Percentiles rank a stretch among this genome's conserved stretches.
Evolutionary conservation across 2,113 vertebrate species (phyloP).

Genomic region (Sphaerodactylus townsendi): DNA sequence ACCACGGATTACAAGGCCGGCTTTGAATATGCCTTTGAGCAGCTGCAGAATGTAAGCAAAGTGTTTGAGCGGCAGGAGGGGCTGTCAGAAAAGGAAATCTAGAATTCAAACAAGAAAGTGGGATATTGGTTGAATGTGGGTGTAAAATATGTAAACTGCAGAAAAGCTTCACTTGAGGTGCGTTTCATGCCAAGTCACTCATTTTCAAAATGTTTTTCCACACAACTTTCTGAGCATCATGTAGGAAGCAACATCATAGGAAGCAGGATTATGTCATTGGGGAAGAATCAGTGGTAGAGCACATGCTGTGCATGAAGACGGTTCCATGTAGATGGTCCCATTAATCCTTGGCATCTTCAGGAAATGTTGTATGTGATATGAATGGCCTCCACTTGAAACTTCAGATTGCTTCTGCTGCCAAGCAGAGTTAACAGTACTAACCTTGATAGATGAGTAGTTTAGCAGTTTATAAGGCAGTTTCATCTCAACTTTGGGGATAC

Average conservation of each 20-base stretch:
- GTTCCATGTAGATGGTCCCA: too few species aligned
- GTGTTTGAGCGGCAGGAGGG: background rate
- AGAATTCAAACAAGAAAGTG: background rate
- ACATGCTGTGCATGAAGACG: too few species aligned
- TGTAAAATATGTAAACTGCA: background rate
- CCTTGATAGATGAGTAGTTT: too few species aligned
- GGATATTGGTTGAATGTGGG: background rate
- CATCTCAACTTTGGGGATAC: background rate
- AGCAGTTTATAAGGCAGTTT: background rate
- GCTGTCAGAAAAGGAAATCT: background rate
- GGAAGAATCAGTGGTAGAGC: too few species aligned
- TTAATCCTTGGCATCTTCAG: too few species aligned
- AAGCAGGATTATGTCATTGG: background rate
- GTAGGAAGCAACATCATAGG: background rate
- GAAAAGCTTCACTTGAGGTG: background rate
- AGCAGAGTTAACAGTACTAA: too few species aligned
- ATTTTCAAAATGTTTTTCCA: background rate
- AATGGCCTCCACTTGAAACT: too few species aligned
- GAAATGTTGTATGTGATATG: too few species aligned
- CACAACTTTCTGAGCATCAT: background rate
- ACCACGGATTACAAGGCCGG: conserved; percentile 98
- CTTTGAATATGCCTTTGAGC: conserved; percentile 96
- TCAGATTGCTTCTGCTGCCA: too few species aligned
- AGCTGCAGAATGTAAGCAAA: conserved; percentile 94
- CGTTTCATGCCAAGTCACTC: background rate